Percentiles rank a stretch among this genome's conserved stretches.
These are phyloP conservation scores for Indicator maculatus DNA, from an alignment of 2,113 vertebrate species.

Conservation along the genomic window DNA sequence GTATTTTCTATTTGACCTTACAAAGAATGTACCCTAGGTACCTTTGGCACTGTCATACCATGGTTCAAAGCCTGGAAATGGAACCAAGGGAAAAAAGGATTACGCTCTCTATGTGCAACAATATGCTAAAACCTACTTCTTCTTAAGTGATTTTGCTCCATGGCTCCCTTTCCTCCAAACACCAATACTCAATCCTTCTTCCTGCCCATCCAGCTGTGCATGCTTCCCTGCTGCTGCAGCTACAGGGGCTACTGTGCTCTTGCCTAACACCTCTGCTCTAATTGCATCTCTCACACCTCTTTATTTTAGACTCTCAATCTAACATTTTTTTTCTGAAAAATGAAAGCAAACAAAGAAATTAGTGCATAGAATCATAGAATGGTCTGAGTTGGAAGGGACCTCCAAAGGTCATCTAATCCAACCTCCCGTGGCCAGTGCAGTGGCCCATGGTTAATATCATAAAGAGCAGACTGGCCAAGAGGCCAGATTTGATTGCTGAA, in stretches of 20 bases:
- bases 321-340: neutral
- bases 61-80: neutral
- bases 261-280: neutral
- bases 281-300: fast-evolving
- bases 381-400: too few species aligned
- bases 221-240: fast-evolving
- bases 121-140: neutral
- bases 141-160: neutral
- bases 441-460: neutral
- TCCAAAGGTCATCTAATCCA: too few species aligned
- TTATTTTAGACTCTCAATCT: neutral
- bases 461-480: neutral
- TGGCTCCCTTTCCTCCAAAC: neutral
- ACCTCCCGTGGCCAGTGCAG: neutral
- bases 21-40: neutral
- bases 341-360: neutral
- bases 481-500: neutral
- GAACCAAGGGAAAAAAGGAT: neutral
- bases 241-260: neutral
- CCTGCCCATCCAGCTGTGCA: fast-evolving
- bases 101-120: neutral
- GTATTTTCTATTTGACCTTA: neutral
- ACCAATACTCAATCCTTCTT: neutral
- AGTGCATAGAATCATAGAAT: too few species aligned
- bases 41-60: neutral